phyloP scores from a whole-genome alignment of 2,797 vertebrate genomes.

The Leptatherina wallacei region DNA sequence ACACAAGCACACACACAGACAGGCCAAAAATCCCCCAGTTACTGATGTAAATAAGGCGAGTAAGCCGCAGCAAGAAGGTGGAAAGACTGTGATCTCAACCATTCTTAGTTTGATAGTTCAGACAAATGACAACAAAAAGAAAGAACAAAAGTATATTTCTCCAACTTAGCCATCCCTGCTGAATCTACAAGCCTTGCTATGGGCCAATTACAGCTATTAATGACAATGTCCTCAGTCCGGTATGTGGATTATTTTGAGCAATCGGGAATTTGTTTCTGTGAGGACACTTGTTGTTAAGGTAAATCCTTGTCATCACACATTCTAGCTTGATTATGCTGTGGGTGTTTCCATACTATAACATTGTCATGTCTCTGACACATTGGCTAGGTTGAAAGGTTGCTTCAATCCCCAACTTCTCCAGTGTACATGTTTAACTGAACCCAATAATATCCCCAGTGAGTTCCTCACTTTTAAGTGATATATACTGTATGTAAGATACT shows the following conservation, averaged over 20 bases:
- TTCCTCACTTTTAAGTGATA: background rate
- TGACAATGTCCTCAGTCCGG: background rate
- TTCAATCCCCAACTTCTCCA: background rate
- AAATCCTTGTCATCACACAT: background rate
- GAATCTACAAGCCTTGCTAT: background rate
- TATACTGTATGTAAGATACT: background rate
- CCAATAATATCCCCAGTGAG: background rate
- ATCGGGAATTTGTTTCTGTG: background rate
- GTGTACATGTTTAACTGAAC: background rate
- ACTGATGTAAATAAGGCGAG: slow-evolving; percentile 24
- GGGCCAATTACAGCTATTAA: background rate
- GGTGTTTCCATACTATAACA: background rate
- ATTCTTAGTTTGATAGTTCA: background rate
- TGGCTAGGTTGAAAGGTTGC: background rate
- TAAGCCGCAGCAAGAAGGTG: slow-evolving; percentile 3
- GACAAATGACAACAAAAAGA: background rate
- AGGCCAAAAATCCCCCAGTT: slow-evolving; percentile 34
- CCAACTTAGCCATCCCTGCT: background rate
- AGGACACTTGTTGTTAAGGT: background rate
- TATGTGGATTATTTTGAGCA: background rate
- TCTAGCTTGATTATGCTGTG: background rate
- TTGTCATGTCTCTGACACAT: background rate
- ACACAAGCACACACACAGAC: slow-evolving; percentile 35
- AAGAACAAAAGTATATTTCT: slow-evolving; percentile 1
- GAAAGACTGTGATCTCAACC: slow-evolving; percentile 1